Conservation (phyloP, 1,140 invertebrate genomes). For the roundworm (Caenorhabditis elegans) region DNA sequence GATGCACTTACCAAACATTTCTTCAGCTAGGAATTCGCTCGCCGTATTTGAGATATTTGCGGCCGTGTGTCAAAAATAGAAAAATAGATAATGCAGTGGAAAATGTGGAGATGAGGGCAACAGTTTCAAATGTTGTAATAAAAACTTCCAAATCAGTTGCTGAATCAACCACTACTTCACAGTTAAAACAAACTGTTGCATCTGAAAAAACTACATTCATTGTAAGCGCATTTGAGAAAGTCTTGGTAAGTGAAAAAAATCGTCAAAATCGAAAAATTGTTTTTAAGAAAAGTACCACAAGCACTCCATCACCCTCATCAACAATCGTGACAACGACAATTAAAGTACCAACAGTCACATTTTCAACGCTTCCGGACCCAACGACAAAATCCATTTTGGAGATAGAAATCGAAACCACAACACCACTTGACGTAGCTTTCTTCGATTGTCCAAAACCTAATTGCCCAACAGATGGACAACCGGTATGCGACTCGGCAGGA, state of each 20-base stretch:
- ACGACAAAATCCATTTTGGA: not conserved
- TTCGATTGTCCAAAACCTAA: constrained; percentile 37
- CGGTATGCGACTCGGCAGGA: constrained; percentile 26
- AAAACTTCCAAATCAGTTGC: not conserved
- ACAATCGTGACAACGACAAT: not conserved
- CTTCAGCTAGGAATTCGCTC: not conserved
- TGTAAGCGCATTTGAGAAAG: constrained; percentile 50
- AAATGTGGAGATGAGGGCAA: constrained; percentile 25
- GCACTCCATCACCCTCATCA: not conserved
- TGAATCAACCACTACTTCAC: not conserved
- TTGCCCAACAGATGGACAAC: constrained; percentile 11
- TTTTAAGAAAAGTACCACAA: not conserved
- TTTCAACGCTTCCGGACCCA: not conserved
- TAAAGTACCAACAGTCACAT: not conserved
- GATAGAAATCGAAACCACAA: not conserved
- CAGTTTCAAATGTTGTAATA: constrained; percentile 12
- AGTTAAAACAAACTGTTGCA: not conserved
- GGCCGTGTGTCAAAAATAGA: not conserved
- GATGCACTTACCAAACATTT: not conserved
- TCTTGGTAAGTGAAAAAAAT: constrained; percentile 37
- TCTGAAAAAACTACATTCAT: constrained; percentile 32
- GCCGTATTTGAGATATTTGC: not conserved
- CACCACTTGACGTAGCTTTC: not conserved
- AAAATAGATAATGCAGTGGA: not conserved
- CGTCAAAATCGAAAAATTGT: not conserved